phyloP scores from a whole-genome alignment of 2,113 vertebrate species.

The Toxotes jaculatrix region DNA sequence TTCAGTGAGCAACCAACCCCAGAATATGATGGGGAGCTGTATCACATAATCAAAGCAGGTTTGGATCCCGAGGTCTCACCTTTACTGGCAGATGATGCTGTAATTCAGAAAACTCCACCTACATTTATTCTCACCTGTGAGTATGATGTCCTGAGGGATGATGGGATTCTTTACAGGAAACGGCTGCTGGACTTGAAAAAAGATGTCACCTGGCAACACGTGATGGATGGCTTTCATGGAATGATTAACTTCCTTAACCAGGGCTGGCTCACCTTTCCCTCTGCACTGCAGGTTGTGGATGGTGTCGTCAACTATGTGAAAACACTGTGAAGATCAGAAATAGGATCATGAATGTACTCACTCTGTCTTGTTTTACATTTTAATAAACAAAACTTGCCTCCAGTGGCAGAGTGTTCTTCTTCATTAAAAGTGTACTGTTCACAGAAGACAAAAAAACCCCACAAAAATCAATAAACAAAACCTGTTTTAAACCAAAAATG shows the following conservation, averaged over 20 bases:
- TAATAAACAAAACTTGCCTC: constrained; percentile 48
- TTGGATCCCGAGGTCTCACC: constrained; percentile 81
- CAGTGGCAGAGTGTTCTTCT: constrained; percentile 8
- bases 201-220: constrained; percentile 86
- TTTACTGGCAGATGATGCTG: constrained; percentile 76
- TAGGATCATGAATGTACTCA: neutral
- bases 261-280: constrained; percentile 80
- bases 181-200: constrained; percentile 85
- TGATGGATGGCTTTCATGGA: constrained; percentile 87
- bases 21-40: constrained; percentile 76
- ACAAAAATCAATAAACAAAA: constrained; percentile 29
- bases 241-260: constrained; percentile 80
- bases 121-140: constrained; percentile 90
- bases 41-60: constrained; percentile 60
- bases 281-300: constrained; percentile 80
- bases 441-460: neutral
- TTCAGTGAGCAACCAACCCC: constrained; percentile 30
- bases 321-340: constrained; percentile 57
- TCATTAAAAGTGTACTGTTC: constrained; percentile 43
- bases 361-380: constrained; percentile 29
- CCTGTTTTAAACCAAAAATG: constrained; percentile 24
- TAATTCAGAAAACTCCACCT: constrained; percentile 79
- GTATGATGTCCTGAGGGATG: constrained; percentile 87
- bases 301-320: constrained; percentile 83
- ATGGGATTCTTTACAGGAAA: constrained; percentile 88